Percentiles rank a stretch among this genome's conserved stretches.
Conservation (phyloP, 1,140 invertebrate species). For the Panagrolaimus sp. region DNA sequence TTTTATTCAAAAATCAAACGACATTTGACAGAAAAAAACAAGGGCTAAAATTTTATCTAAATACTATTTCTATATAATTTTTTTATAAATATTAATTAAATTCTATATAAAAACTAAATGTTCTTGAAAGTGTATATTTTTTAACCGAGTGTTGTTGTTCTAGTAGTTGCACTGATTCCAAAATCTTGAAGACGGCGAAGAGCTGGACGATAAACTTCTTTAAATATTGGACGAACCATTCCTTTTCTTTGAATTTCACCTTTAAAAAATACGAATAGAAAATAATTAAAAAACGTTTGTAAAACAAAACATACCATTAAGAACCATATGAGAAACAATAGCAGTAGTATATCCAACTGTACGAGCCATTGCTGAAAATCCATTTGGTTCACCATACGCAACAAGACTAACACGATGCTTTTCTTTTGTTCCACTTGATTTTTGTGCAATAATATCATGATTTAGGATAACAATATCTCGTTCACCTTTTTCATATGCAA, state of each 20-base stretch:
- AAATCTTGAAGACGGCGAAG: conserved; percentile 60
- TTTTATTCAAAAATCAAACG: too few relatives aligned
- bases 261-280: conserved; percentile 42
- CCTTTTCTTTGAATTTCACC: conserved; percentile 63
- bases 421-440: conserved; percentile 65
- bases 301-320: conserved; percentile 70
- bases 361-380: conserved; percentile 92
- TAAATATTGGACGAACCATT: conserved; percentile 59
- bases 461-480: conserved; percentile 86
- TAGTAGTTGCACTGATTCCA: conserved; percentile 59
- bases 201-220: conserved; percentile 62
- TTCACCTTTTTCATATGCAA: conserved; percentile 75
- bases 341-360: conserved; percentile 92
- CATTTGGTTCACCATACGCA: conserved; percentile 75
- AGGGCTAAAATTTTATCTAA: too few relatives aligned
- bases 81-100: too few relatives aligned
- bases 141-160: conserved; percentile 24
- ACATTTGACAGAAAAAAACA: too few relatives aligned
- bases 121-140: background rate
- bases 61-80: too few relatives aligned
- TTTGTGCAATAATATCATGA: conserved; percentile 83
- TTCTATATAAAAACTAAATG: too few relatives aligned
- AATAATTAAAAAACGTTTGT: background rate
- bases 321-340: conserved; percentile 91
- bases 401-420: conserved; percentile 82